phyloP scores from a whole-genome alignment of 2,113 vertebrate species.

The Rostratula benghalensis region DNA sequence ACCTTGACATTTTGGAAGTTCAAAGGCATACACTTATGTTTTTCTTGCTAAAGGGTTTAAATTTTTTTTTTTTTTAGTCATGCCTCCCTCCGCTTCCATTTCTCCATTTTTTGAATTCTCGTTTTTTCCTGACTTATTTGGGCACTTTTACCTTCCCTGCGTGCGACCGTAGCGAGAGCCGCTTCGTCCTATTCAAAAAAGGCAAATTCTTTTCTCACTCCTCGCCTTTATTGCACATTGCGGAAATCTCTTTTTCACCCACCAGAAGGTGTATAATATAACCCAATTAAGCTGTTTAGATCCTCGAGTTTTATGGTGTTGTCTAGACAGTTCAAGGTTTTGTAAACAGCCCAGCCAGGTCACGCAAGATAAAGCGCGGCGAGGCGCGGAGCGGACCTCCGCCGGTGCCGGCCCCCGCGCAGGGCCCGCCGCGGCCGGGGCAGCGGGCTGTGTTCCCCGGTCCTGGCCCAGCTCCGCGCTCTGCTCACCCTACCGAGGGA shows the following conservation, averaged over 20 bases:
- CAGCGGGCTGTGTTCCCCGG: neutral
- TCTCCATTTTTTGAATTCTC: neutral
- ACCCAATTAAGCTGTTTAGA: constrained; percentile 98
- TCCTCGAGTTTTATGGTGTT: constrained; percentile 93
- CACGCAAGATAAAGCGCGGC: constrained; percentile 79
- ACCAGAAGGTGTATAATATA: constrained; percentile 93
- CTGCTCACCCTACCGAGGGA: neutral
- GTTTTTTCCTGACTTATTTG: constrained; percentile 27
- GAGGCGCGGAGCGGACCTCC: constrained; percentile 61
- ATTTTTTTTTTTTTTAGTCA: constrained; percentile 31
- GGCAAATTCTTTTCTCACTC: constrained; percentile 75
- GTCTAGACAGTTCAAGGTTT: constrained; percentile 99
- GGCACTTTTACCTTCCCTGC: constrained; percentile 60
- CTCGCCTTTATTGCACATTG: constrained; percentile 82
- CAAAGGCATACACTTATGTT: constrained; percentile 86
- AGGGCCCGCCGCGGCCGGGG: neutral
- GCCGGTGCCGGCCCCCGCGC: constrained; percentile 30
- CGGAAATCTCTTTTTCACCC: constrained; percentile 85
- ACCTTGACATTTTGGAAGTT: constrained; percentile 94
- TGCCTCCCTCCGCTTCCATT: neutral
- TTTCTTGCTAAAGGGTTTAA: constrained; percentile 67
- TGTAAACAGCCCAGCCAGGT: constrained; percentile 91
- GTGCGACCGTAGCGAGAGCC: constrained; percentile 47
- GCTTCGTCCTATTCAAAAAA: constrained; percentile 65
- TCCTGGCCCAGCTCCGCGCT: neutral